phyloP scores from a whole-genome alignment of 2,888 invertebrate species.

The Branchipolynoe longqiensis region DNA sequence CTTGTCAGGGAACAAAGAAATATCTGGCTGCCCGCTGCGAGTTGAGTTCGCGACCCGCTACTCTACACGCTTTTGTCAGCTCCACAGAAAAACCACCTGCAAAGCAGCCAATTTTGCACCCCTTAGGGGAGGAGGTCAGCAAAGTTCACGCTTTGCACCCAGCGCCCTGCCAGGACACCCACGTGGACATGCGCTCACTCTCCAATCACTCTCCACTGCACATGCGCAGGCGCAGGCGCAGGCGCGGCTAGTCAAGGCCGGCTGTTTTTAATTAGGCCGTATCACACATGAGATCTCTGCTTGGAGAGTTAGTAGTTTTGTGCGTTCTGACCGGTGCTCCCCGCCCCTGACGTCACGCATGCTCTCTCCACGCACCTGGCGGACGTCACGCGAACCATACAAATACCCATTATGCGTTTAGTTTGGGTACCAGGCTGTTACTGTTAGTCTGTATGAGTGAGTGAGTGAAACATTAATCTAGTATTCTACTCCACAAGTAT shows the following conservation, averaged over 20 bases:
- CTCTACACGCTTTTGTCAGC: no score
- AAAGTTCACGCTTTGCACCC: slow-evolving; percentile 3
- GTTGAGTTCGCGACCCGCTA: no score
- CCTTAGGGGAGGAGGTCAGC: background rate
- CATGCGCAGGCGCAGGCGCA: background rate
- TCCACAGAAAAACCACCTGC: no score
- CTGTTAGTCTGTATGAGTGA: background rate
- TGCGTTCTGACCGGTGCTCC: slow-evolving; percentile 6
- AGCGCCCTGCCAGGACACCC: background rate
- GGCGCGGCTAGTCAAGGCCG: no score
- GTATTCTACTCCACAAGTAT: no score
- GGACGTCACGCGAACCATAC: background rate
- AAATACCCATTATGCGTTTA: background rate
- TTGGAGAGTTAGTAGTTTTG: background rate
- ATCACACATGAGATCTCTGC: background rate
- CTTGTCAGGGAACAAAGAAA: no score
- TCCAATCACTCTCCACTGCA: background rate
- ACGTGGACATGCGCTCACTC: background rate
- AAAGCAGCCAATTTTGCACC: background rate
- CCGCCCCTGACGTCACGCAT: slow-evolving; percentile 8
- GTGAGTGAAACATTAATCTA: no score
- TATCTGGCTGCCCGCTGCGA: no score
- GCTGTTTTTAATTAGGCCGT: no score
- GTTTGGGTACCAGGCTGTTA: background rate
- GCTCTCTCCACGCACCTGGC: background rate